A percentile compares a stretch with the other conserved stretches of the same genome.
phyloP scores from a whole-genome alignment of 2,113 vertebrate species.

The Ictalurus punctatus region DNA sequence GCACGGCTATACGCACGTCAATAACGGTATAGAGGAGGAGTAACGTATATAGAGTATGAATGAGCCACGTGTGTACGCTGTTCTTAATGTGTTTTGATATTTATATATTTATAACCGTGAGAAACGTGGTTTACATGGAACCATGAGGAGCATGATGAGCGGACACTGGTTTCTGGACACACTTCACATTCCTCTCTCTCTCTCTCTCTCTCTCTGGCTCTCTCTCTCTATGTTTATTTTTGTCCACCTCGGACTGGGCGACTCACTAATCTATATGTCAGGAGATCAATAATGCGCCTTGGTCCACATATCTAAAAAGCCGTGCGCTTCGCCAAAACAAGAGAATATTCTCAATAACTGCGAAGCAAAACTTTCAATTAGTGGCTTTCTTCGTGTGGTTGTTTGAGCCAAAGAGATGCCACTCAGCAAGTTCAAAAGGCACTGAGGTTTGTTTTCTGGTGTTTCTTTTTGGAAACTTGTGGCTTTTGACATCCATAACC shows the following conservation, averaged over 20 bases:
- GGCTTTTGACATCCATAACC: conserved; percentile 77
- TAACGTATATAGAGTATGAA: background rate
- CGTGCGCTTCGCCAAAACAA: conserved; percentile 65
- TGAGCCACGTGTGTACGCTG: background rate
- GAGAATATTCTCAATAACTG: conserved; percentile 74
- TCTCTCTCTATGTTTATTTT: conserved; percentile 59
- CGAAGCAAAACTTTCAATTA: conserved; percentile 77
- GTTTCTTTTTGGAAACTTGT: conserved; percentile 80
- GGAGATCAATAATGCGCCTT: conserved; percentile 62
- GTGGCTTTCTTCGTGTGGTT: conserved; percentile 76
- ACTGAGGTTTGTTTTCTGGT: conserved; percentile 76
- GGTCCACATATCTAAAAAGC: conserved; percentile 64
- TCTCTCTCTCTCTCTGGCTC: background rate
- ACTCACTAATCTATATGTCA: conserved; percentile 63
- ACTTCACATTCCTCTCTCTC: conserved; percentile 8
- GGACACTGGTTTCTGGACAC: conserved; percentile 16
- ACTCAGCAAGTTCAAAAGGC: conserved; percentile 73
- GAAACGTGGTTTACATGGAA: conserved; percentile 25
- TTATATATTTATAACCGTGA: background rate
- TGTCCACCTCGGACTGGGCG: conserved; percentile 52
- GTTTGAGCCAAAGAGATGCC: conserved; percentile 72
- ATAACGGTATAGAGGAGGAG: background rate
- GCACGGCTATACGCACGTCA: conserved; percentile 38
- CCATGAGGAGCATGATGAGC: conserved; percentile 56
- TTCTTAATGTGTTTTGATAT: conserved; percentile 31